These are phyloP conservation scores for Eilema depressum DNA, from an alignment of 2,888 invertebrate species.

Conservation along the genomic window DNA sequence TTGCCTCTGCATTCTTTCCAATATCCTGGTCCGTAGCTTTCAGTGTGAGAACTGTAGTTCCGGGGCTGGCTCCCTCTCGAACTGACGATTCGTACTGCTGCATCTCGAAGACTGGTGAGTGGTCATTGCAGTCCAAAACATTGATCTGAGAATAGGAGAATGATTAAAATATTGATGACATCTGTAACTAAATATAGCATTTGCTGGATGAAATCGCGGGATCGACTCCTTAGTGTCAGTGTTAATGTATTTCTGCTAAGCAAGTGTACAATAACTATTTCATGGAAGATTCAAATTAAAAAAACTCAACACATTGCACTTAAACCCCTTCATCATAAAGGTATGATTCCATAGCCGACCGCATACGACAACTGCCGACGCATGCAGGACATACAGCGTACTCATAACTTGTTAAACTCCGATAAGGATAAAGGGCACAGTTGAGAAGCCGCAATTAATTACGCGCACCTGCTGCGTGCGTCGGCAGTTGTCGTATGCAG, in stretches of 20 bases:
- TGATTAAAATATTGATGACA: neutral
- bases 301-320: neutral
- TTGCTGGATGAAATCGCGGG: neutral
- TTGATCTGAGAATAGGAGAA: slow-evolving; percentile 88
- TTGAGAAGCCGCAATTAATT: too few relatives aligned
- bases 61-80: slow-evolving; percentile 95
- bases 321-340: neutral
- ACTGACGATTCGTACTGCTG: slow-evolving; percentile 96
- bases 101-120: slow-evolving; percentile 97
- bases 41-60: slow-evolving; percentile 95
- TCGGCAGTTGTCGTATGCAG: too few relatives aligned
- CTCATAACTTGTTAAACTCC: too few relatives aligned
- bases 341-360: too few relatives aligned
- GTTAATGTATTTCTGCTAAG: neutral
- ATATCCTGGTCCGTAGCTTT: slow-evolving; percentile 97
- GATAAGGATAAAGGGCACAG: too few relatives aligned
- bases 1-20: slow-evolving; percentile 95
- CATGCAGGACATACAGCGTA: too few relatives aligned
- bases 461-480: too few relatives aligned
- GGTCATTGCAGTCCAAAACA: slow-evolving; percentile 98
- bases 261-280: neutral
- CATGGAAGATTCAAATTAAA: neutral
- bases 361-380: too few relatives aligned
- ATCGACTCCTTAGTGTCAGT: neutral
- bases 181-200: too few relatives aligned